These are phyloP conservation scores for Xanthorhoe designata DNA, from an alignment of 2,888 invertebrate genomes.

Conservation along the genomic window DNA sequence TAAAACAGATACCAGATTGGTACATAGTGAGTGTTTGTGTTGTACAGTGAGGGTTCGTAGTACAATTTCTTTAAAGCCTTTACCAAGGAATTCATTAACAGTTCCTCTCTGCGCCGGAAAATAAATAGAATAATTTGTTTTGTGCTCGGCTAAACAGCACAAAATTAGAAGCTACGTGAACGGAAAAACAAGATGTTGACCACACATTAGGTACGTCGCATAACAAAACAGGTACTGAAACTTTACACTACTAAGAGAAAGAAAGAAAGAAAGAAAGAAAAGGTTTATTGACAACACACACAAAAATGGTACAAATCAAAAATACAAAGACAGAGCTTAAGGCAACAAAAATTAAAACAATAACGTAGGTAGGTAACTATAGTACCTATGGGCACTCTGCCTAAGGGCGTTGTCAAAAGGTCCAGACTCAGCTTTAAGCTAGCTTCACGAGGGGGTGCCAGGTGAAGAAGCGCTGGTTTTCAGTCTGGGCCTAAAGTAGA, in stretches of 20 bases:
- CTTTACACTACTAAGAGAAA: not conserved
- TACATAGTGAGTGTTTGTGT: not conserved
- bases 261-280: too few relatives aligned
- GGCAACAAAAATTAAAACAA: too few relatives aligned
- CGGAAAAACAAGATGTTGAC: constrained; percentile 6
- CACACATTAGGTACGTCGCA: not conserved
- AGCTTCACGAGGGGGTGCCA: too few relatives aligned
- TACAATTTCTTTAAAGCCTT: constrained; percentile 16
- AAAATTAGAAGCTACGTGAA: constrained; percentile 4
- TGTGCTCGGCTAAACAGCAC: constrained; percentile 15
- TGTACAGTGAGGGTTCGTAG: constrained; percentile 1
- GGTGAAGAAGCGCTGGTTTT: too few relatives aligned
- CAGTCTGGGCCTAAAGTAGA: too few relatives aligned
- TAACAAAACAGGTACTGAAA: not conserved
- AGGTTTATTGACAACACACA: too few relatives aligned
- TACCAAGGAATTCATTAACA: constrained; percentile 28
- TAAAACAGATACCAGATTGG: not conserved
- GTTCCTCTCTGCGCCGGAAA: constrained; percentile 18
- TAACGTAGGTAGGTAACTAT: too few relatives aligned
- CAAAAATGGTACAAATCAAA: too few relatives aligned
- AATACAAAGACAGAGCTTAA: too few relatives aligned
- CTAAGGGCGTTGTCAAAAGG: too few relatives aligned
- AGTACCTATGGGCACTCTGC: too few relatives aligned
- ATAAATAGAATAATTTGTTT: constrained; percentile 28
- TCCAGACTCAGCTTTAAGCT: too few relatives aligned